phyloP scores from a whole-genome alignment of 2,888 invertebrate species.

The Sicus ferrugineus region DNA sequence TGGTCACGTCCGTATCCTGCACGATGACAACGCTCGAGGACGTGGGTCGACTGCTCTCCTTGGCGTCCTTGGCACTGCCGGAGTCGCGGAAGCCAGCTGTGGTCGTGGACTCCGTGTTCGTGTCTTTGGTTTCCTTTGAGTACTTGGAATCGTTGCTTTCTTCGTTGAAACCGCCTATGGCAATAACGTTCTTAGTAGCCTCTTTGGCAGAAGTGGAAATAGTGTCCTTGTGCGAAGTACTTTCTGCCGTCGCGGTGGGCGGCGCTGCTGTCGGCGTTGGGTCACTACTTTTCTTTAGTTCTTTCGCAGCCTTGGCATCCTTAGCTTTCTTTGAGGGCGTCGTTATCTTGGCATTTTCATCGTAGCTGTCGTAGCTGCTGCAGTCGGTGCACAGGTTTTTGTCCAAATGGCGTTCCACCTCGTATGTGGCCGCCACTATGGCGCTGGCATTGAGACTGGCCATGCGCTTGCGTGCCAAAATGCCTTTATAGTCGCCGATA shows the following conservation, averaged over 20 bases:
- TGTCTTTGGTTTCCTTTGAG: slow-evolving; percentile 59
- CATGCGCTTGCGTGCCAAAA: slow-evolving; percentile 89
- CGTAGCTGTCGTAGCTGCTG: slow-evolving; percentile 61
- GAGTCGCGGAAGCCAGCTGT: slow-evolving; percentile 56
- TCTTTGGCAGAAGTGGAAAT: slow-evolving; percentile 34
- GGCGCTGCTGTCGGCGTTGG: slow-evolving; percentile 25
- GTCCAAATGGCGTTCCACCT: slow-evolving; percentile 67
- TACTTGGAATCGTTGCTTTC: slow-evolving; percentile 60
- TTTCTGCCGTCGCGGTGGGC: slow-evolving; percentile 25
- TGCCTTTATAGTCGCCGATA: slow-evolving; percentile 76
- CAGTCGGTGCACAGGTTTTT: slow-evolving; percentile 60
- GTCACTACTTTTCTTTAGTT: slow-evolving; percentile 26
- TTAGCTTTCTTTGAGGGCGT: slow-evolving; percentile 42
- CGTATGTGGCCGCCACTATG: slow-evolving; percentile 88
- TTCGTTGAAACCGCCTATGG: slow-evolving; percentile 50
- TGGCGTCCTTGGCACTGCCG: slow-evolving; percentile 55
- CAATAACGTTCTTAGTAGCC: slow-evolving; percentile 35
- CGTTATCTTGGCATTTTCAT: slow-evolving; percentile 61
- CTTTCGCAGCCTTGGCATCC: slow-evolving; percentile 26
- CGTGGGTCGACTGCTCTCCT: slow-evolving; percentile 65
- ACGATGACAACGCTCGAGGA: slow-evolving; percentile 75
- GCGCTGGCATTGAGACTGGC: slow-evolving; percentile 91
- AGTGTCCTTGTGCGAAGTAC: slow-evolving; percentile 37
- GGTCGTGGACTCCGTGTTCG: slow-evolving; percentile 57
- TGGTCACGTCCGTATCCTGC: slow-evolving; percentile 87